phyloP scores from a whole-genome alignment of 2,797 vertebrate species.

The Microtus agrestis region DNA sequence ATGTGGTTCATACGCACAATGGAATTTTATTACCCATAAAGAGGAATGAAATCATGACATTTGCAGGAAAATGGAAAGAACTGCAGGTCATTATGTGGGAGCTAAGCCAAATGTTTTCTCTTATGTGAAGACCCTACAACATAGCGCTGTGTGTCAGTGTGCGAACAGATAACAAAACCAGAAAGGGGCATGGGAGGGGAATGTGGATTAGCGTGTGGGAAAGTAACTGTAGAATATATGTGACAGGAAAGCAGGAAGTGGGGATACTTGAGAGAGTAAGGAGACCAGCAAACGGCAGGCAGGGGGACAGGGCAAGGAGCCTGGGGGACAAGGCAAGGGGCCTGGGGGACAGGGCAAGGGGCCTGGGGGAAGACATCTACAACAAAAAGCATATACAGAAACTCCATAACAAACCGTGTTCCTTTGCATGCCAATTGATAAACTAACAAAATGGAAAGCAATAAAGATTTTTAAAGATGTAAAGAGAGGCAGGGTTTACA shows the following conservation, averaged over 20 bases:
- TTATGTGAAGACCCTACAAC: too few relatives aligned
- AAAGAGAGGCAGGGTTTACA: neutral
- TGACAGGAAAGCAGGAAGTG: neutral
- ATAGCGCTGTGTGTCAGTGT: neutral
- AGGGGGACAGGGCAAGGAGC: neutral
- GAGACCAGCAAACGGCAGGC: neutral
- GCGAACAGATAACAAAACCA: neutral
- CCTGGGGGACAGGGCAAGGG: neutral
- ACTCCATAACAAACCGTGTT: neutral
- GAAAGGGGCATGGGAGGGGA: neutral
- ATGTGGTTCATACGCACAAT: neutral
- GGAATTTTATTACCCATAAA: neutral
- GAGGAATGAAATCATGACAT: neutral
- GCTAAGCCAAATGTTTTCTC: neutral
- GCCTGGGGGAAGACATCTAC: neutral
- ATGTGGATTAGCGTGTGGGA: too few relatives aligned
- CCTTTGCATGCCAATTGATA: neutral
- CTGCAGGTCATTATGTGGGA: neutral
- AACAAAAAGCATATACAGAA: neutral
- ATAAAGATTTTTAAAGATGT: neutral
- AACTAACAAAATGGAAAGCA: neutral
- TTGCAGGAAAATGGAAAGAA: too few relatives aligned
- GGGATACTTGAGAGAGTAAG: neutral
- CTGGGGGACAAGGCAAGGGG: neutral
- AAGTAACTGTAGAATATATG: neutral